Percentiles rank a stretch among this genome's conserved stretches.
Evolutionary conservation across 2,888 invertebrate genomes (phyloP).

Genomic region (Epistrophe grossulariae): DNA sequence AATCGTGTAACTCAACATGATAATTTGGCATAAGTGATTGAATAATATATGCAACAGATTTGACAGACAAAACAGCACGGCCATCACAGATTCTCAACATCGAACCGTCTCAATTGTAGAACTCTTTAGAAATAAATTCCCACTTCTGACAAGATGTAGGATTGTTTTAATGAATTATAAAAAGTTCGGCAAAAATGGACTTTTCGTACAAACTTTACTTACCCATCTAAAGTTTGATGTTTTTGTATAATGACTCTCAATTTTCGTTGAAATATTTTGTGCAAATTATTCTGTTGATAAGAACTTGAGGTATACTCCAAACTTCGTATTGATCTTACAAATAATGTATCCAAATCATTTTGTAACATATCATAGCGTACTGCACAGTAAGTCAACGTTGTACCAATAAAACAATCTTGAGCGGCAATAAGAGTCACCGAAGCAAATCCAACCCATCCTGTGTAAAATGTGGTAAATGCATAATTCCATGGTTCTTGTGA

Average conservation of each 20-base stretch:
- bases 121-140: no score
- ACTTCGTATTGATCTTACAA: not conserved
- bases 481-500: conserved; percentile 67
- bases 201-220: no score
- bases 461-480: conserved; percentile 23
- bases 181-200: no score
- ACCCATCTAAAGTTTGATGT: conserved; percentile 30
- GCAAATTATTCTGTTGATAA: not conserved
- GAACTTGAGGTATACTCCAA: not conserved
- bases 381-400: conserved; percentile 7
- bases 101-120: no score
- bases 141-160: no score
- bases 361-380: conserved; percentile 15
- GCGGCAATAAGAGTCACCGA: conserved; percentile 17
- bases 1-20: no score
- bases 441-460: conserved; percentile 24
- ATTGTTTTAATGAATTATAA: no score
- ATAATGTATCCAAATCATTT: not conserved
- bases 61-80: no score
- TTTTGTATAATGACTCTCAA: conserved; percentile 13
- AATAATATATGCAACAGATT: no score
- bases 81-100: no score
- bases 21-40: no score
- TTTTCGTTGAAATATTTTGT: not conserved
- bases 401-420: conserved; percentile 18